A percentile compares a stretch with the other conserved stretches of the same genome.
Conservation (phyloP, 2,797 vertebrate species). For the Trematomus bernacchii region DNA sequence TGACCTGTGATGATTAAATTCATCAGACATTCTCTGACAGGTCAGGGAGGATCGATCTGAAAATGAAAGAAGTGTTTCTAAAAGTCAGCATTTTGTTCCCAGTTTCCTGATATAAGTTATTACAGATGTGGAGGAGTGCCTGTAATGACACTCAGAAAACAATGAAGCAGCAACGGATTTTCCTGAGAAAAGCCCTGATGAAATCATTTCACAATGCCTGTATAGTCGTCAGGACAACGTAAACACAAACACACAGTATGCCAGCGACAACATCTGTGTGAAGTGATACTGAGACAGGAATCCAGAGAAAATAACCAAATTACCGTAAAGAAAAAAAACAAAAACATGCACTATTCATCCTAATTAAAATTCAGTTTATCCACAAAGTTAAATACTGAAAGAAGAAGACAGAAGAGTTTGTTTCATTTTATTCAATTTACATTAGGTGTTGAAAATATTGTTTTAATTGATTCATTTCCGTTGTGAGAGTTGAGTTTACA, state of each 20-base stretch:
- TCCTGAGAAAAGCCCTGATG: neutral
- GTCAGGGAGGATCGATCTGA: neutral
- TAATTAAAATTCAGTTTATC: neutral
- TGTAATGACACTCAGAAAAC: neutral
- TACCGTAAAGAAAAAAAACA: neutral
- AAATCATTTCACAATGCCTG: neutral
- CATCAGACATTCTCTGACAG: neutral
- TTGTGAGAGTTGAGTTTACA: neutral
- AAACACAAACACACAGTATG: slow-evolving; percentile 15
- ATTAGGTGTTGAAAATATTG: no score
- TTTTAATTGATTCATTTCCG: neutral
- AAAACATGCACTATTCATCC: neutral
- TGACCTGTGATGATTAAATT: neutral
- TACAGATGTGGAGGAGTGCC: neutral
- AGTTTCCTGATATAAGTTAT: neutral
- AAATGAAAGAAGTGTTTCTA: neutral
- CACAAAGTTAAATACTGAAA: neutral
- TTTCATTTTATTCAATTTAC: neutral
- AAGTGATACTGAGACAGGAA: slow-evolving; percentile 3
- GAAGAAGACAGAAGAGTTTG: neutral
- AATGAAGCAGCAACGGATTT: no score
- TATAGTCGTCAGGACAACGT: neutral
- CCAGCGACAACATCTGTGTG: slow-evolving; percentile 2
- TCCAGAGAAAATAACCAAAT: neutral
- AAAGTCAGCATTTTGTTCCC: neutral